phyloP scores from a whole-genome alignment of 2,888 invertebrate genomes.

The Rhodophaea formosa region DNA sequence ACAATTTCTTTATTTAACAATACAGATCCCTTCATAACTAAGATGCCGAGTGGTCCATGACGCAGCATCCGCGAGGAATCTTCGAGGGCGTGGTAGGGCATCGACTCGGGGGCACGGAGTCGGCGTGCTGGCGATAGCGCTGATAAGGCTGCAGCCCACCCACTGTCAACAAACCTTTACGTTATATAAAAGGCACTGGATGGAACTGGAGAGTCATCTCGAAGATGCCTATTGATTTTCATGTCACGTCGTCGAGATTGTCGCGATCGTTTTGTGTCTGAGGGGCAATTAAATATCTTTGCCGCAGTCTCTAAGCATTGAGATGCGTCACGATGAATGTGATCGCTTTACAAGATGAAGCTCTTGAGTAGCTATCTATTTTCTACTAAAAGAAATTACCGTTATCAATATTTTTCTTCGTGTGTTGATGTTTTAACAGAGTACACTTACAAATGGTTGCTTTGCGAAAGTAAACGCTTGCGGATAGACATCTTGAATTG shows the following conservation, averaged over 20 bases:
- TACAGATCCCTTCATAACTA: conserved; percentile 9
- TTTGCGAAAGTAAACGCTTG: background rate
- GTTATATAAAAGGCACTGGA: conserved; percentile 48
- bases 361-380: background rate
- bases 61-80: conserved; percentile 55
- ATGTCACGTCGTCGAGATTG: conserved; percentile 43
- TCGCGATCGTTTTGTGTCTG: conserved; percentile 32
- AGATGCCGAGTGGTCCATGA: conserved; percentile 44
- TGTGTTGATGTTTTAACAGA: background rate
- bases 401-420: background rate
- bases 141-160: conserved; percentile 68
- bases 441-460: background rate
- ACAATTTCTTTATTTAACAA: conserved; percentile 23
- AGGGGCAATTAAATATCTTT: conserved; percentile 52
- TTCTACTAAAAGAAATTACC: background rate
- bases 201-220: conserved; percentile 49
- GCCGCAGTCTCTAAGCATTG: conserved; percentile 60
- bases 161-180: conserved; percentile 74
- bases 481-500: background rate
- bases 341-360: conserved; percentile 3
- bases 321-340: conserved; percentile 38
- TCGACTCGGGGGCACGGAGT: conserved; percentile 52
- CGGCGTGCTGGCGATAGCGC: conserved; percentile 62
- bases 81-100: conserved; percentile 70
- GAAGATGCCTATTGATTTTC: conserved; percentile 71